These are phyloP conservation scores for Ameiurus melas DNA, from an alignment of 2,113 vertebrate species.

Conservation along the genomic window DNA sequence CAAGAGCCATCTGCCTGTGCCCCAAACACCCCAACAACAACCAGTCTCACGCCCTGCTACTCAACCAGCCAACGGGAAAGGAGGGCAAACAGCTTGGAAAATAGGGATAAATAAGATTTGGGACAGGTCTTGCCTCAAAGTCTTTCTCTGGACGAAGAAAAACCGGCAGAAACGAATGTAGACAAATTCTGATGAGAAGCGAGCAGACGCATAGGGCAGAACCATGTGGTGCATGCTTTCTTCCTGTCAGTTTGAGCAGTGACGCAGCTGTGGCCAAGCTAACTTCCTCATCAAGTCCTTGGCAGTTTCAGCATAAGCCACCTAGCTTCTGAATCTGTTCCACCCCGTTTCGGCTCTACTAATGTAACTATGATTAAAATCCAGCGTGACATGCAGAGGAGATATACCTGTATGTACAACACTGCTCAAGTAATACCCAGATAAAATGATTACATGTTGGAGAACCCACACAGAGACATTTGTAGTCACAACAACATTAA, in stretches of 20 bases:
- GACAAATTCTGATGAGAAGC: conserved; percentile 12
- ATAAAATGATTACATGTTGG: conserved; percentile 61
- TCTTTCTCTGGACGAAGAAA: neutral
- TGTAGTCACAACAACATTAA: conserved; percentile 65
- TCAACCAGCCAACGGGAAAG: conserved; percentile 28
- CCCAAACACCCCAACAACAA: conserved; percentile 58
- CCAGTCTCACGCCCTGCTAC: conserved; percentile 50
- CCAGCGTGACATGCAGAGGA: neutral
- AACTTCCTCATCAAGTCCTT: conserved; percentile 61
- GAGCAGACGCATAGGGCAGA: neutral
- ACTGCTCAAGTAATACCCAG: conserved; percentile 53
- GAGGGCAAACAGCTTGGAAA: neutral
- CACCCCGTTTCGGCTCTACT: neutral
- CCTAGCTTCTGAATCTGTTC: neutral
- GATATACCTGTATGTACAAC: neutral
- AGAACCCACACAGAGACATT: conserved; percentile 54
- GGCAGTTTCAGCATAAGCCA: conserved; percentile 23
- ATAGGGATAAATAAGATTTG: neutral
- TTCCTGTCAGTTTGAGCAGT: conserved; percentile 67
- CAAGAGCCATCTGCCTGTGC: conserved; percentile 69
- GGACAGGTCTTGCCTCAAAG: neutral
- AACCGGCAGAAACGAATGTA: neutral
- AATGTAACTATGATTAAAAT: conserved; percentile 26
- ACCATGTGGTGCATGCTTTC: conserved; percentile 57
- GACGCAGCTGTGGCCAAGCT: conserved; percentile 53